These are phyloP conservation scores for Callocephalon fimbriatum DNA, from an alignment of 2,113 vertebrate species.

Conservation along the genomic window DNA sequence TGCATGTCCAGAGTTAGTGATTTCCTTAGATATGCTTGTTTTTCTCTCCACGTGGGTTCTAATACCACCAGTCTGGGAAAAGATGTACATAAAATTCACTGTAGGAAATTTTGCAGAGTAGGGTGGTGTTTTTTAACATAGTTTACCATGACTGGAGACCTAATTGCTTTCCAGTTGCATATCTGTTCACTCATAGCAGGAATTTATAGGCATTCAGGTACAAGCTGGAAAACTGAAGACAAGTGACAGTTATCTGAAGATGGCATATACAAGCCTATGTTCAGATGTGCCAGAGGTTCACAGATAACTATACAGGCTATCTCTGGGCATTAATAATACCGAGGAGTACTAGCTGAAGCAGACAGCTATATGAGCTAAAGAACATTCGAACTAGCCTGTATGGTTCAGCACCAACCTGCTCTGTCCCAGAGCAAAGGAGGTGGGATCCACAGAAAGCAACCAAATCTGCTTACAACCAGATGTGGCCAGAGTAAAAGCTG, in stretches of 20 bases:
- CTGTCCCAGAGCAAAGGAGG: not conserved
- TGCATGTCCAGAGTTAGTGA: not conserved
- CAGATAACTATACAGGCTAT: not conserved
- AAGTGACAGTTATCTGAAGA: not conserved
- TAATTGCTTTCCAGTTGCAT: not conserved
- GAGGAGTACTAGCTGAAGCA: not conserved
- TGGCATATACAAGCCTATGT: not conserved
- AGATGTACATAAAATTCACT: not conserved
- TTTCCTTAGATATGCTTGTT: not conserved
- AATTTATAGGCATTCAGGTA: not conserved
- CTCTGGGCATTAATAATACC: not conserved
- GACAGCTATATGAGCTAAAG: accelerated
- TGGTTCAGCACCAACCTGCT: not conserved
- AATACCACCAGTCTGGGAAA: not conserved
- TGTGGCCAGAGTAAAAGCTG: not conserved
- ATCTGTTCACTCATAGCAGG: not conserved
- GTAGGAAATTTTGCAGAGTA: not conserved
- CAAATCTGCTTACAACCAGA: not conserved
- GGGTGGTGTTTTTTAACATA: not conserved
- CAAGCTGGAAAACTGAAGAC: not conserved
- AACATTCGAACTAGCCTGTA: not conserved
- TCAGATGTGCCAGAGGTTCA: not conserved
- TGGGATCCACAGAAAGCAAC: not conserved
- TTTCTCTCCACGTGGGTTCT: not conserved
- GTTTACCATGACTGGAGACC: not conserved